Evolutionary conservation across 1,140 invertebrate genomes (phyloP), one percentile per base, ranked within the genome.

Genomic region (Drosophila bocki): DNA sequence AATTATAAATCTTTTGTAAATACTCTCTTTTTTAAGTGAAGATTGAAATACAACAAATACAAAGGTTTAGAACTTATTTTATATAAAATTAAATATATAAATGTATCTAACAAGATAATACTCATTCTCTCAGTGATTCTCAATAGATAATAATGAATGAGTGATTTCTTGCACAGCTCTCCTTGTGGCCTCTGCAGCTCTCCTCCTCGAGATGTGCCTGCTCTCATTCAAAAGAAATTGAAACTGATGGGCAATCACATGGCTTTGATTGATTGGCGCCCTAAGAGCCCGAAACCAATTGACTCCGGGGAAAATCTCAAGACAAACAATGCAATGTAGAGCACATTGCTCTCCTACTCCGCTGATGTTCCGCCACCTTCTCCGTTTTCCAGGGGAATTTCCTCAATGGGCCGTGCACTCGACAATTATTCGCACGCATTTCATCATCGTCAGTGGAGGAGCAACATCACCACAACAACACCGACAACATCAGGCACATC

Each of bases 371-470:
- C 50, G 12, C 35, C 68, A 41, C 51, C 60, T 48, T 54, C 22
- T 57, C 17, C 42, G 17, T 37, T 53, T 57, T 48, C 70, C 48
- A 48, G 51, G 59, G 37, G 56, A 60, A 69, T 68, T 58, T 50
- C 37, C 50, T 78, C 78, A 80, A 81, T 78, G 78, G 74, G 64
- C 60, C 61, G 67, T 83, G 71, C 76, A 50, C 61, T 88, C 84
- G 72, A 78, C 84, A 87, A 88, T 87, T 85, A 84, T 85, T 87
- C 77, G 83, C 83, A 68, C 72, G 64, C 80, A 83, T 88, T 87
- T 78, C 41, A 83, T 84, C 80, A 80, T 61, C 64, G 50, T 62
- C 76, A 72, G 37, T 26, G 32, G 8, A 56, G 77, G 33, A 44
- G 35, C 11, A 17, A 19, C 44, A 33, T 9, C 29, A 47, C 26